Base-by-base conservation (phyloP, 2,113 vertebrate species). In the Channa argus region DNA sequence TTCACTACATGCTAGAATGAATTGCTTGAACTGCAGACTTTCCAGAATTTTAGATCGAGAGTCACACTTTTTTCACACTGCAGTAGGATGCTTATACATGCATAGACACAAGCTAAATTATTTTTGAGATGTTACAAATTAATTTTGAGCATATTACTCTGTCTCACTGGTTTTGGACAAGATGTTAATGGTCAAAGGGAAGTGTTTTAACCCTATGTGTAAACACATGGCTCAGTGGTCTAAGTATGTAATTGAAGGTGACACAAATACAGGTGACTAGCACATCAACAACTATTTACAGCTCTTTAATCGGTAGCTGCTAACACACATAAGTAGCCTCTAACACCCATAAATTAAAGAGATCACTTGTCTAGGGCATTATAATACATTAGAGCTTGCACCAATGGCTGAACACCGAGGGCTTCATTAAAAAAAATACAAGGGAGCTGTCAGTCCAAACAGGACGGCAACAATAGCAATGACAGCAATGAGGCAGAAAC, bases 171-270 rank as follows among this genome's bases (percentile, higher is more conserved):
- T 62, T n/a, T 13, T 43, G 9, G 4, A 13, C 36, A 8, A 44
- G 8, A 10, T 51, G 66, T 64, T 33, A 39, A 3, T 63, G 39
- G 49, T 47, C 5, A 24, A 51, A 41, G 36, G 36, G 2, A 33
- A 51, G 37, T 14, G 5, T 6, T 41, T 7, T 45, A 38, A 46
- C 7, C 38, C 37, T 24, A 24, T 24, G 24, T 24, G 6, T 14
- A 54, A 54, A 58, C 38, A 52, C 45, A 77, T 5, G 52, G 67
- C 68, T 83, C 83, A 83, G 46, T 78, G 80, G 62, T 83, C 77
- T 81, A 56, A 86, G 77, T 78, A 74, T 62, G 24, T 83, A 86
- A 88, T 83, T 70, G 80, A 88, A 88, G 86, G 86, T 86, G 80
- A 88, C 80, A 76, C 74, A 58, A 75, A 78, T 63, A 74, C 2